Percentiles rank a stretch among this genome's conserved stretches.
These are phyloP conservation scores for Poecile montanus DNA, from an alignment of 2,797 vertebrate genomes.

Conservation along the genomic window DNA sequence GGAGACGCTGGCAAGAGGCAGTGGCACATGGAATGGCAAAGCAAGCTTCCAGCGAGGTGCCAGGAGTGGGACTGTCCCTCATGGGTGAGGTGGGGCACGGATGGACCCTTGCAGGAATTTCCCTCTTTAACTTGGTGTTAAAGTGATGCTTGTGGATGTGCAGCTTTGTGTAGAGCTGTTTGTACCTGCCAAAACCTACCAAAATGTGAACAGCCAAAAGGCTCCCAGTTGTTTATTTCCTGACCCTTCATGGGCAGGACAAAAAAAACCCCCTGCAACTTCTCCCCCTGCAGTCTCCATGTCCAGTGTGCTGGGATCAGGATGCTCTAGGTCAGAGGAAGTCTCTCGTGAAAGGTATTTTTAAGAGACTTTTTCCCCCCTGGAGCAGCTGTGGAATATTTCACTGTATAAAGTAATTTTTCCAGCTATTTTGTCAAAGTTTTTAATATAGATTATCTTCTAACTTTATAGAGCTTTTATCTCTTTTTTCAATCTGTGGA, in stretches of 20 bases:
- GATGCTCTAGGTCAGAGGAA: not conserved
- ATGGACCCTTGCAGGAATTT: not conserved
- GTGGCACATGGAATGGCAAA: accelerated
- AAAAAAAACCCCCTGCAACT: not conserved
- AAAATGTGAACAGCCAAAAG: too few relatives aligned
- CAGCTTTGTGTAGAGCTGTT: not conserved
- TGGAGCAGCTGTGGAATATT: not conserved
- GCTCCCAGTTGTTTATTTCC: not conserved
- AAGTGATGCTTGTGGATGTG: not conserved
- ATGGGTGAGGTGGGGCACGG: not conserved
- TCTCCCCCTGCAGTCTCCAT: not conserved
- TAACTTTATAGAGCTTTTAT: not conserved
- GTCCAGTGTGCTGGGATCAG: not conserved
- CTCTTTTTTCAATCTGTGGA: not conserved
- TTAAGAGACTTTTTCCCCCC: not conserved
- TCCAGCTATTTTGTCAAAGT: not conserved
- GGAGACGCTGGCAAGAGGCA: not conserved
- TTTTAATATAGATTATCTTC: not conserved
- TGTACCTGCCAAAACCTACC: too few relatives aligned
- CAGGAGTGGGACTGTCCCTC: not conserved
- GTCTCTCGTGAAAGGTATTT: not conserved
- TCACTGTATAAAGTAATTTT: not conserved
- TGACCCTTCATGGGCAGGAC: not conserved
- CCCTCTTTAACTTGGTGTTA: not conserved
- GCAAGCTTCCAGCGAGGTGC: not conserved